Evolutionary conservation across 2,888 invertebrate genomes (phyloP).

Genomic region (Parnassius mnemosyne): DNA sequence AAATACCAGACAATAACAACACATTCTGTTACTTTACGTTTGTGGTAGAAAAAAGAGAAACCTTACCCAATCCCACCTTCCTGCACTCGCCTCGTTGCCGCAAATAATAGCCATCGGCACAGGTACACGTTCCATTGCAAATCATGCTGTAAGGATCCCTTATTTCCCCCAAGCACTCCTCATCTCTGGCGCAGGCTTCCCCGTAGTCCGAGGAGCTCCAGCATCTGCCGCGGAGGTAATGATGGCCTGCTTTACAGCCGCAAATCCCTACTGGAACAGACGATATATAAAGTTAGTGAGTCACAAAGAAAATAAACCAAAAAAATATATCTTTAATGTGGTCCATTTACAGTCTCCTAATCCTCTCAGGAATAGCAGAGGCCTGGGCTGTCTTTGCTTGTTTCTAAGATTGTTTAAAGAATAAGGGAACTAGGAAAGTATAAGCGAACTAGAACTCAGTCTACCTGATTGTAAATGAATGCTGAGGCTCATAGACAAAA

Average conservation of each 20-base stretch:
- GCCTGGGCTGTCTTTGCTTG: too few species aligned
- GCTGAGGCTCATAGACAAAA: too few species aligned
- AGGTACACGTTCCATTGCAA: conserved; percentile 52
- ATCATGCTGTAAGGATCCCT: conserved; percentile 54
- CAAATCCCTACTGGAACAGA: conserved; percentile 47
- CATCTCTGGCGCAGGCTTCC: conserved; percentile 44
- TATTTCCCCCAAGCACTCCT: conserved; percentile 53
- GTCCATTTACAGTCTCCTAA: too few species aligned
- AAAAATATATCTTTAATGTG: too few species aligned
- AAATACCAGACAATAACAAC: too few species aligned
- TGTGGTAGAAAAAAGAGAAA: neutral
- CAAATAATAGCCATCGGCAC: conserved; percentile 55
- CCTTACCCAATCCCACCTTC: conserved; percentile 51
- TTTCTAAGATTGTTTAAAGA: too few species aligned
- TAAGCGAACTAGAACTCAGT: too few species aligned
- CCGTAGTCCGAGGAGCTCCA: conserved; percentile 52
- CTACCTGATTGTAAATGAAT: too few species aligned
- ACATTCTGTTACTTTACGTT: too few species aligned
- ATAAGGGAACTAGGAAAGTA: too few species aligned
- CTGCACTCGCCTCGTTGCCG: conserved; percentile 68
- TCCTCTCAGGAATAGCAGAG: too few species aligned
- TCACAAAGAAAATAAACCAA: too few species aligned
- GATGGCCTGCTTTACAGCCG: conserved; percentile 48
- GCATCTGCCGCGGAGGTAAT: conserved; percentile 65
- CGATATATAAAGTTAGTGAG: neutral